These are phyloP conservation scores for Chelonoidis abingdonii DNA, from an alignment of 2,113 vertebrate genomes.

Conservation along the genomic window DNA sequence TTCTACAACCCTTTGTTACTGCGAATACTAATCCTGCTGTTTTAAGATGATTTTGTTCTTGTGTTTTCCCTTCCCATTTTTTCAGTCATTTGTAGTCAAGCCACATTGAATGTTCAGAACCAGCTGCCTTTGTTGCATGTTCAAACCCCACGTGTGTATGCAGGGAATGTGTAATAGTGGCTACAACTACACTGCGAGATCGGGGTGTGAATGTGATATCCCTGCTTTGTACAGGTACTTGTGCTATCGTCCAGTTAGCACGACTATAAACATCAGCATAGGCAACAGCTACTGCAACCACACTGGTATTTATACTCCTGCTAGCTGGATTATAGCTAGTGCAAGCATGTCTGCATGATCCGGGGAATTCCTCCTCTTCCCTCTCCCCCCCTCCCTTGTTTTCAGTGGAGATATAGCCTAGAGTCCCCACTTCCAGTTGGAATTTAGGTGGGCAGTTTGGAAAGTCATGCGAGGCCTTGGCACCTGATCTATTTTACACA, in stretches of 20 bases:
- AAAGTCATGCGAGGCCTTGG: conserved; percentile 1
- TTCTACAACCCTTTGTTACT: conserved; percentile 6
- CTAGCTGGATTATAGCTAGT: background rate
- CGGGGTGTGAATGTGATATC: background rate
- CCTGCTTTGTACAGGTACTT: background rate
- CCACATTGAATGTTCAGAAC: conserved; percentile 17
- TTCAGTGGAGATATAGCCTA: background rate
- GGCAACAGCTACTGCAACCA: background rate
- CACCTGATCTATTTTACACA: background rate
- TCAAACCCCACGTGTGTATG: background rate
- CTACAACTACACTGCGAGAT: background rate
- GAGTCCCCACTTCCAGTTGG: background rate
- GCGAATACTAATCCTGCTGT: background rate
- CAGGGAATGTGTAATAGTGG: background rate
- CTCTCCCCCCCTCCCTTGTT: background rate
- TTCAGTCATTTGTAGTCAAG: conserved; percentile 1
- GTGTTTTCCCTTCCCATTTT: conserved; percentile 2
- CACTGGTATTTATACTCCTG: background rate
- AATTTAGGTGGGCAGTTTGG: conserved; percentile 24
- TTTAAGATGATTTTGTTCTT: background rate
- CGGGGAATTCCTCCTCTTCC: background rate
- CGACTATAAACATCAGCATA: background rate
- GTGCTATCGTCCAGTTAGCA: background rate
- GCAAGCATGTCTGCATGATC: background rate
- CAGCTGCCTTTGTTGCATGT: conserved; percentile 20